These are phyloP conservation scores for Pogoniulus pusillus DNA, from an alignment of 2,797 vertebrate species.

Conservation along the genomic window DNA sequence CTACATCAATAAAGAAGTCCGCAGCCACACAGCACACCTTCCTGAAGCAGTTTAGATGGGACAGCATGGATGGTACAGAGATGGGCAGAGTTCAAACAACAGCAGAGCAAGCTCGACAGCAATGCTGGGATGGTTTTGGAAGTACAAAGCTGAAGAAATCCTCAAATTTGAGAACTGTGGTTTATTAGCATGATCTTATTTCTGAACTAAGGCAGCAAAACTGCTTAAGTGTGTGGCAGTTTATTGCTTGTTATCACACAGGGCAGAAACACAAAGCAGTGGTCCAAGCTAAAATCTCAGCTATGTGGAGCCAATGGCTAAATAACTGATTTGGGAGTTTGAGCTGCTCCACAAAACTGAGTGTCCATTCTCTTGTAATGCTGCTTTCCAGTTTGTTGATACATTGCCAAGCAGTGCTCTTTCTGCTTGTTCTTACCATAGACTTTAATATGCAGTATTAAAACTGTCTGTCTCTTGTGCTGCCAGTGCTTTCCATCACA, in stretches of 20 bases:
- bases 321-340: background rate
- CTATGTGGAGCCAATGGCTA: background rate
- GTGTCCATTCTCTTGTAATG: background rate
- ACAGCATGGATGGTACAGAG: background rate
- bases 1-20: background rate
- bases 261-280: background rate
- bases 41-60: background rate
- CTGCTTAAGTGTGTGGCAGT: background rate
- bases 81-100: background rate
- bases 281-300: background rate
- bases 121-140: background rate
- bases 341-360: background rate
- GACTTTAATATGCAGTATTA: background rate
- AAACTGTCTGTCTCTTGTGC: background rate
- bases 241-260: background rate
- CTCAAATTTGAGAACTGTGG: accelerated
- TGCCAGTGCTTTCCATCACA: background rate
- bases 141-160: background rate
- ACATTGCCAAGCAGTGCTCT: background rate
- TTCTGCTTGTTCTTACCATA: background rate
- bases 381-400: background rate
- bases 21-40: accelerated
- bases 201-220: background rate
- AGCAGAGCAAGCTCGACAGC: background rate
- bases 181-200: background rate